Evolutionary conservation across 2,888 invertebrate species (phyloP), one percentile per base, ranked within the genome.

Genomic region (Thumatha senex): DNA sequence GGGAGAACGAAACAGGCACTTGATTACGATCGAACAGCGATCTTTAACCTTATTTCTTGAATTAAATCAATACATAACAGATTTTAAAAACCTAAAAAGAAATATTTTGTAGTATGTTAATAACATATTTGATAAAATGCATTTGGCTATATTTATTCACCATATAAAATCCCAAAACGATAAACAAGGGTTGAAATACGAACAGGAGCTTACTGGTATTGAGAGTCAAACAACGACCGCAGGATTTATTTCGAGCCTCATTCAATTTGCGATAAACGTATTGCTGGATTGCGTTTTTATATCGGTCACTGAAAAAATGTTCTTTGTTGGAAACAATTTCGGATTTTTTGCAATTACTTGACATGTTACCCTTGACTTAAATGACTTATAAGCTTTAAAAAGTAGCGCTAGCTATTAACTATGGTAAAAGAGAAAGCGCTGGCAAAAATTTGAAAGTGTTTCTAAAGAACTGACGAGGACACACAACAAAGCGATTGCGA

Each of bases 221-320:
- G 84, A 78, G 80, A 87, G 83, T 83, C 85, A 84, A 83, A 80
- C 82, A 83, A 81, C 86, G 83, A 82, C 85, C 82, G 81, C 84
- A 75, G 84, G 86, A 89, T 89, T 89, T 89, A 89, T 89, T 84
- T 84, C 81, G 80, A 87, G 84, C 80, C 80, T 87, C 82, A 89
- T 89, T 88, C 88, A 89, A 88, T 89, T 89, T 89, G 86, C 76
- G 86, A 86, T 78, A 80, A 84, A 82, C 82, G 83, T 86, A 86
- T 88, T 88, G 88, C 85, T 78, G 76, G 80, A 84, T 82, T 82
- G 82, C 73, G 70, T 86, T 86, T 84, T 82, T 81, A 76, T 84
- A 79, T 75, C 71, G 71, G 69, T 73, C 76, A 79, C 71, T 72
- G 69, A 72, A 67, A 66, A 74, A 77, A 80, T 64, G 68, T 74